These are phyloP conservation scores for Meloidogyne chitwoodi DNA, from an alignment of 1,140 invertebrate species.

Conservation along the genomic window DNA sequence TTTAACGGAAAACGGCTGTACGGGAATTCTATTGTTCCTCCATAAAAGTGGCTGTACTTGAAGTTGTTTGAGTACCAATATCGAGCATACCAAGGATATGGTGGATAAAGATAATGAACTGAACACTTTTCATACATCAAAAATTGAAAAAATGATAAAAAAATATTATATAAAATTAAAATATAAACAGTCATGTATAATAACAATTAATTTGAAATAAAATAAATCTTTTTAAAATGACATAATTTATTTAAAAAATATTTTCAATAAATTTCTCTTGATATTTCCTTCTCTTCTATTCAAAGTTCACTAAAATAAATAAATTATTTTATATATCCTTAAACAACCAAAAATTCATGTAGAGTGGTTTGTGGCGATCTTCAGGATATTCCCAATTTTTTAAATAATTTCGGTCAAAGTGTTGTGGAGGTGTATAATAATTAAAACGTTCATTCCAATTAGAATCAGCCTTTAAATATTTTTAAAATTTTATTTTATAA, in stretches of 20 bases:
- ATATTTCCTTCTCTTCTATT: neutral
- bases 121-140: neutral
- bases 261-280: neutral
- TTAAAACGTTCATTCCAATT: constrained; percentile 13
- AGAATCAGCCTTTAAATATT: constrained; percentile 6
- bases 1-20: constrained; percentile 12
- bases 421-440: constrained; percentile 15
- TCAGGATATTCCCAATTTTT: neutral
- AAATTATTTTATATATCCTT: neutral
- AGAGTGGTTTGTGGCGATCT: constrained; percentile 4
- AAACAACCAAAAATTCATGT: neutral
- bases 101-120: neutral
- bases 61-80: neutral
- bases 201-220: neutral
- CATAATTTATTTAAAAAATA: neutral
- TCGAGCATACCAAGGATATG: constrained; percentile 5
- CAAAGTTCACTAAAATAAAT: neutral
- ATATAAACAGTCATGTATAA: neutral
- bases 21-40: neutral
- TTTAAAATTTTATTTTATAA: neutral
- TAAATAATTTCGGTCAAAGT: neutral
- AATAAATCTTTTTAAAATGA: neutral
- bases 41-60: constrained; percentile 19
- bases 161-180: neutral
- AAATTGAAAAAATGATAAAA: neutral